phyloP scores from a whole-genome alignment of 2,888 invertebrate species.

The Agriotes lineatus region DNA sequence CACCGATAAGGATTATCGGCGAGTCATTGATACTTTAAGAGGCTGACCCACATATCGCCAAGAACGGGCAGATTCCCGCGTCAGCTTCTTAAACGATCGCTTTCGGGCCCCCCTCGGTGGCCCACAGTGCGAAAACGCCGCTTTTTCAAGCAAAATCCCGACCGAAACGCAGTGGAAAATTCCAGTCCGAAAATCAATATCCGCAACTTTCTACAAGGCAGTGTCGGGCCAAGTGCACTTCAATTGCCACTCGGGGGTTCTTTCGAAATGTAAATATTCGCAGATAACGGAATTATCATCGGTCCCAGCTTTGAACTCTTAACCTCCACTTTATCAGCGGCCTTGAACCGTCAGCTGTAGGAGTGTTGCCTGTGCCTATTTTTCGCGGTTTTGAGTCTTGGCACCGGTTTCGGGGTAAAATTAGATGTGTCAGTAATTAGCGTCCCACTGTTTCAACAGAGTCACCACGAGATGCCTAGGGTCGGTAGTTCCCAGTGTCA shows the following conservation, averaged over 20 bases:
- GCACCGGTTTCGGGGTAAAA: constrained; percentile 2
- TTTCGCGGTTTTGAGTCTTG: neutral
- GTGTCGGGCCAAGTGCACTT: too few relatives aligned
- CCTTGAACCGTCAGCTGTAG: too few relatives aligned
- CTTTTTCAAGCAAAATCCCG: neutral
- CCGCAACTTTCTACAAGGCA: too few relatives aligned
- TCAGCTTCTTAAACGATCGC: neutral
- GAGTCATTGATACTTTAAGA: constrained; percentile 18
- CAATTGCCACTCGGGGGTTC: too few relatives aligned
- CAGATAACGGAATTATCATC: too few relatives aligned
- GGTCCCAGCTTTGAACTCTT: too few relatives aligned
- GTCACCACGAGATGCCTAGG: constrained; percentile 68
- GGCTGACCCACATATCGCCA: constrained; percentile 9
- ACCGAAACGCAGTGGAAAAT: constrained; percentile 15
- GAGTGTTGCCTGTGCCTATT: too few relatives aligned
- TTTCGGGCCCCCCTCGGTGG: neutral
- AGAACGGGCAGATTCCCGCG: neutral
- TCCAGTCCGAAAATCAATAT: constrained; percentile 40
- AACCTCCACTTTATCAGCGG: too few relatives aligned
- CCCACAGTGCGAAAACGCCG: neutral
- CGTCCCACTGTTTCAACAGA: too few relatives aligned
- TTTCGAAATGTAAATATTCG: too few relatives aligned
- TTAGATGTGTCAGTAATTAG: constrained; percentile 19
- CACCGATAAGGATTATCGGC: constrained; percentile 29
- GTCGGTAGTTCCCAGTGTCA: constrained; percentile 75